Evolutionary conservation across 2,888 invertebrate genomes (phyloP).

Genomic region (Chloromyia formosa): DNA sequence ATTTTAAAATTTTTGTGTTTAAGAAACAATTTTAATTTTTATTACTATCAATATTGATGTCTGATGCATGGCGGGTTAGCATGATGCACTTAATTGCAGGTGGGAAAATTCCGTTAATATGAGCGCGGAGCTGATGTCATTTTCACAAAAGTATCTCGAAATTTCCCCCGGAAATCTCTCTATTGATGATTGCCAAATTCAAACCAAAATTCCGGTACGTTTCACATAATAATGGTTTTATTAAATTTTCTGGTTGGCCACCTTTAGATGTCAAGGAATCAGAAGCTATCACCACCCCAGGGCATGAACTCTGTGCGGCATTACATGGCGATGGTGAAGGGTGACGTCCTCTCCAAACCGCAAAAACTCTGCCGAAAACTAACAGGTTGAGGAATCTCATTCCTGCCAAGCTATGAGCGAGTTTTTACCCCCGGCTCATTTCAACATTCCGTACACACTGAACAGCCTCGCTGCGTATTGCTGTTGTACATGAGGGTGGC

Average conservation of each 20-base stretch:
- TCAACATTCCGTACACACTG: conserved; percentile 22
- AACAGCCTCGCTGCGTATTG: conserved; percentile 30
- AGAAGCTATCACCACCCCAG: conserved; percentile 28
- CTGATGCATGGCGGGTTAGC: too few species aligned
- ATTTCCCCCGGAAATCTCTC: too few species aligned
- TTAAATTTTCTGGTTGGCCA: conserved; percentile 43
- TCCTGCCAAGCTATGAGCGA: not conserved
- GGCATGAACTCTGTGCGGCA: conserved; percentile 1
- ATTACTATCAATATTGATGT: too few species aligned
- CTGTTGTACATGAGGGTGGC: conserved; percentile 24
- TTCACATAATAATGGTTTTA: conserved; percentile 41
- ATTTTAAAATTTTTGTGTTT: too few species aligned
- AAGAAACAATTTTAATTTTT: too few species aligned
- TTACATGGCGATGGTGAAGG: conserved; percentile 25
- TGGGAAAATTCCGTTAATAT: too few species aligned
- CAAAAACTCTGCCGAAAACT: conserved; percentile 37
- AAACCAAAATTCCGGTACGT: conserved; percentile 37
- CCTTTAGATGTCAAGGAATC: conserved; percentile 39
- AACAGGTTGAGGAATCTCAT: conserved; percentile 34
- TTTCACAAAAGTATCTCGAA: too few species aligned
- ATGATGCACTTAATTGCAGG: too few species aligned
- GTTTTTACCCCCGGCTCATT: conserved; percentile 9
- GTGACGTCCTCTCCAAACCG: conserved; percentile 37
- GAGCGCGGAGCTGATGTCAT: too few species aligned
- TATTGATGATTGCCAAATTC: not conserved